Conservation (phyloP, 2,113 vertebrate genomes). For the Anolis sagrei region DNA sequence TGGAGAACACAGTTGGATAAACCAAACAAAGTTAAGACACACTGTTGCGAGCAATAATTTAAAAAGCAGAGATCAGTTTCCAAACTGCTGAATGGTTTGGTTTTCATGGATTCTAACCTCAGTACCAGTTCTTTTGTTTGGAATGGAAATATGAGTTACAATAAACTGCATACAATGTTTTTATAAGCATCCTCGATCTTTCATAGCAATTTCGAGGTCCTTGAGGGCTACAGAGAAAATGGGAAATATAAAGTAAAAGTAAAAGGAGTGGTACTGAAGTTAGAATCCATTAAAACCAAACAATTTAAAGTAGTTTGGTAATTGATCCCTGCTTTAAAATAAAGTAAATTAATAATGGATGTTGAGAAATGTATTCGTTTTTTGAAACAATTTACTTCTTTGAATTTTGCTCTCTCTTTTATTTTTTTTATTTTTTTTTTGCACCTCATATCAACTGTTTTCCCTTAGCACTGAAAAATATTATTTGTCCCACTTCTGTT, state of each 20-base stretch:
- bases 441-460: neutral
- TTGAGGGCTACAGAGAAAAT: too few species aligned
- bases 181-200: too few species aligned
- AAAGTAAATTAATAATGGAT: neutral
- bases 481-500: neutral
- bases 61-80: neutral
- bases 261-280: neutral
- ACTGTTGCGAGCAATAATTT: rapidly evolving
- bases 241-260: too few species aligned
- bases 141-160: too few species aligned
- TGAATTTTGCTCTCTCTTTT: too few species aligned
- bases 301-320: neutral
- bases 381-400: neutral
- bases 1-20: neutral
- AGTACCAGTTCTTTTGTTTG: too few species aligned
- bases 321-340: neutral
- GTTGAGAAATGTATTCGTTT: too few species aligned
- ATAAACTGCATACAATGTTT: too few species aligned
- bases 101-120: too few species aligned
- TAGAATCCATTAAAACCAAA: neutral
- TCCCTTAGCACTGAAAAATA: neutral
- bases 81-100: too few species aligned
- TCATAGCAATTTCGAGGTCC: too few species aligned
- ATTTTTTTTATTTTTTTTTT: too few species aligned
- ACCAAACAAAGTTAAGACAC: neutral